Evolutionary conservation across 2,113 vertebrate genomes (phyloP).

Genomic region (Lanius collurio): DNA sequence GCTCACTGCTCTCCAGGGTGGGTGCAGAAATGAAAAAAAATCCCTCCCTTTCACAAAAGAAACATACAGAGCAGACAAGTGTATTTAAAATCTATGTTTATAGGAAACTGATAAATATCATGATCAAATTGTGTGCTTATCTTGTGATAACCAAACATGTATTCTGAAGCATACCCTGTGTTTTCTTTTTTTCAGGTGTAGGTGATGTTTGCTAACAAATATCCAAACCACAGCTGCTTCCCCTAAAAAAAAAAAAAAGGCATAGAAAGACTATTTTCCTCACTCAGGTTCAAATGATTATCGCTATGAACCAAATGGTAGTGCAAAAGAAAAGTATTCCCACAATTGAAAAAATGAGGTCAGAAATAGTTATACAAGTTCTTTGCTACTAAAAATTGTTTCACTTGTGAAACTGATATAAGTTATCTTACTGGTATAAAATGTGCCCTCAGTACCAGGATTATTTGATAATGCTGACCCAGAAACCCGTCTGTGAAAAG

Average conservation of each 20-base stretch:
- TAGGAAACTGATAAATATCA: background rate
- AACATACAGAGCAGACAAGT: background rate
- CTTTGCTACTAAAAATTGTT: background rate
- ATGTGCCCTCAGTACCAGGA: background rate
- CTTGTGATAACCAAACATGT: rapidly evolving
- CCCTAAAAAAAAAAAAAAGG: background rate
- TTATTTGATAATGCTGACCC: background rate
- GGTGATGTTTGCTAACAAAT: background rate
- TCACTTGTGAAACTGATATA: background rate
- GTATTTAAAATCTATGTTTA: background rate
- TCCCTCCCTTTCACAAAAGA: background rate
- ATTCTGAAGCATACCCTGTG: background rate
- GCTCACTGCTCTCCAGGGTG: background rate
- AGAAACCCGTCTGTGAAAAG: background rate
- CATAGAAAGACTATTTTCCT: background rate
- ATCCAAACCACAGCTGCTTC: background rate
- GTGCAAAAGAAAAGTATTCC: background rate
- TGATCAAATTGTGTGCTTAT: background rate
- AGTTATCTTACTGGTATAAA: background rate
- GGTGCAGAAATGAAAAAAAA: background rate
- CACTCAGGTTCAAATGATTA: background rate
- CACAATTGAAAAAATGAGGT: background rate
- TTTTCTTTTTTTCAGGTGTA: background rate
- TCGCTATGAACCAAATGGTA: background rate
- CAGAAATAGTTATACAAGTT: background rate